Percentiles rank a stretch among this genome's conserved stretches.
Conservation (phyloP, 1,140 invertebrate genomes). For the Heliconius eleuchia region DNA sequence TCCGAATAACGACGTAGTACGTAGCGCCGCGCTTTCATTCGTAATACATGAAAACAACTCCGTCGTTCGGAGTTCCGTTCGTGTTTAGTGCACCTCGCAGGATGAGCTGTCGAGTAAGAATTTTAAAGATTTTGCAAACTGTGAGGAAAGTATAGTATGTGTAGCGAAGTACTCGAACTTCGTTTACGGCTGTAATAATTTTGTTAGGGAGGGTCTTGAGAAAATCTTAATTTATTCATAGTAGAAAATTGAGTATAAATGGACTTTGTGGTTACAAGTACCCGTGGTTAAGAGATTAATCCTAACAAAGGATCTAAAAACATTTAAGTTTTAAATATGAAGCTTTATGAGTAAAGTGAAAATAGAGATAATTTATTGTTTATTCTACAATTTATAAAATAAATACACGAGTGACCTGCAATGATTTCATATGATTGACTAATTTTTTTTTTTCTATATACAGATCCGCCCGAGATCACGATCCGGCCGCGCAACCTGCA, state of each 20-base stretch:
- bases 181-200: constrained; percentile 39
- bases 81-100: constrained; percentile 39
- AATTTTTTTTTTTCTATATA: constrained; percentile 68
- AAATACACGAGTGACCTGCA: background rate
- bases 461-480: constrained; percentile 96
- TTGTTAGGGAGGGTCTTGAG: constrained; percentile 39
- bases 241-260: constrained; percentile 53
- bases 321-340: background rate
- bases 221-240: constrained; percentile 61
- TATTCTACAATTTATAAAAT: background rate
- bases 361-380: constrained; percentile 10
- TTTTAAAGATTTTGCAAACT: constrained; percentile 10
- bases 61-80: constrained; percentile 34
- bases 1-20: constrained; percentile 57
- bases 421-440: constrained; percentile 6
- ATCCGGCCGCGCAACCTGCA: constrained; percentile 92
- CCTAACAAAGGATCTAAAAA: constrained; percentile 22
- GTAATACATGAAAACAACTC: constrained; percentile 51
- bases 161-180: constrained; percentile 6
- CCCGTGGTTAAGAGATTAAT: constrained; percentile 31
- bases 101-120: constrained; percentile 42
- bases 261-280: constrained; percentile 41
- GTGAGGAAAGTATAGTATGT: constrained; percentile 5
- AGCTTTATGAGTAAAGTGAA: constrained; percentile 5
- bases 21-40: constrained; percentile 40